These are phyloP conservation scores for Drosophila ogumai DNA, from an alignment of 1,140 invertebrate species.

Conservation along the genomic window DNA sequence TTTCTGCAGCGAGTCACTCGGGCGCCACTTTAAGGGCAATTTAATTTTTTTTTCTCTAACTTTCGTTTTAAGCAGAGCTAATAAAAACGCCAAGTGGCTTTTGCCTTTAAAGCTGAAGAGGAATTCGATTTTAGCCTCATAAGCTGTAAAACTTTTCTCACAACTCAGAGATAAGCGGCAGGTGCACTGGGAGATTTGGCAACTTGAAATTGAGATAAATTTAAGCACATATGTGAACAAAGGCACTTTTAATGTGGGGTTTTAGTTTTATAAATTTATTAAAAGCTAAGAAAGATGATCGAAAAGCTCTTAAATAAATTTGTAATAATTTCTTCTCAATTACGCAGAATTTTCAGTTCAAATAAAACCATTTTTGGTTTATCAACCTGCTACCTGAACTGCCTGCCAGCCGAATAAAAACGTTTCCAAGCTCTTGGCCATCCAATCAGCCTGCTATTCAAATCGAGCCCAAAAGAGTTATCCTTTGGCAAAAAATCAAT, in stretches of 20 bases:
- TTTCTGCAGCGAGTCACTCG: slow-evolving; percentile 7
- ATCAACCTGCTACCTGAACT: neutral
- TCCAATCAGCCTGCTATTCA: slow-evolving; percentile 25
- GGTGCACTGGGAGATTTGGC: slow-evolving; percentile 1
- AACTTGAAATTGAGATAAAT: neutral
- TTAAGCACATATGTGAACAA: neutral
- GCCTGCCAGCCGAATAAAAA: neutral
- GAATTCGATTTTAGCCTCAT: slow-evolving; percentile 35
- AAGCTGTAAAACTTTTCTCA: slow-evolving; percentile 50
- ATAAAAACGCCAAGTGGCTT: slow-evolving; percentile 53
- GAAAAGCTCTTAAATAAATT: neutral
- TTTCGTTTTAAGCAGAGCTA: slow-evolving; percentile 28
- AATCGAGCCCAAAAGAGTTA: slow-evolving; percentile 32
- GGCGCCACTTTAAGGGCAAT: slow-evolving; percentile 26
- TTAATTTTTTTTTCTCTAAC: slow-evolving; percentile 21
- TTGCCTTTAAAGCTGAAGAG: slow-evolving; percentile 46
- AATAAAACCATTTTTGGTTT: neutral
- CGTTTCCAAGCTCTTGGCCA: slow-evolving; percentile 4
- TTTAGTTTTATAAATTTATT: neutral
- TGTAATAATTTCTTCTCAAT: neutral
- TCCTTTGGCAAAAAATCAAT: slow-evolving; percentile 34
- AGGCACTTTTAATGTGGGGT: neutral
- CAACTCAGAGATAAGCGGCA: slow-evolving; percentile 62
- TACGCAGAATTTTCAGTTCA: neutral
- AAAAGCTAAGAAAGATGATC: neutral